Base-by-base conservation (phyloP, 2,113 vertebrate species). In the Okapia johnstoni region DNA sequence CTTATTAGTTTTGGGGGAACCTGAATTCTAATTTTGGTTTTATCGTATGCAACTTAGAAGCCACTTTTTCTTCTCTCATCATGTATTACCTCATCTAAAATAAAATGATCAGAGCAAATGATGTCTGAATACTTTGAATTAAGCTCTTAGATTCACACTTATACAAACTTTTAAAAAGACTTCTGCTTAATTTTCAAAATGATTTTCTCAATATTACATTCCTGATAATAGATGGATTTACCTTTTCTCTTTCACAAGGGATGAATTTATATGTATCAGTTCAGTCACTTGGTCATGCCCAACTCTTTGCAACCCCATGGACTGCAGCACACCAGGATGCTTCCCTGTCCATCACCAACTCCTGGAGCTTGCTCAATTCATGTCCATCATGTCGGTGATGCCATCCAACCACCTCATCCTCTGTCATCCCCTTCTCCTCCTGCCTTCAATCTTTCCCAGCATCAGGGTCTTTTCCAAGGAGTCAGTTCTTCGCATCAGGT, bases 131-230 rank as follows among this genome's bases (percentile, higher is more conserved):
- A 96, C 6, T 85, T 92, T 90, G 80, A 26, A 63, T 88, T 83
- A 52, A 11, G 6, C 48, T 81, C 25, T 94, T 66, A 93, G 5
- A 48, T 92, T 93, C 21, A 58, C 0, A 85, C 13, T 94, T 10
- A 5, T 8, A 66, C 0, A 26, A 4, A 54, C 16, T 55, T 46
- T 87, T 30, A 26, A 3, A 79, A 26, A 61, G 57, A 7, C 30
- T 95, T 92, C n/a, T 87, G n/a, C n/a, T 90, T 94, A 79, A 50
- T 52, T 97, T 94, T 87, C 13, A 83, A 84, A 93, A 30, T 73
- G 1, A 61, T 55, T 94, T 83, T 91, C 21, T 88, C 91, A 60
- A 28, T 87, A 48, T 55, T 48, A 21, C 23, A 52, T 73, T 94
- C 17, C 26, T 92, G 28, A 84, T 55, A 70, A 46, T 30, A 93